Evolutionary conservation across 2,113 vertebrate genomes (phyloP), one percentile per base, ranked within the genome.

Genomic region (Monopterus albus): DNA sequence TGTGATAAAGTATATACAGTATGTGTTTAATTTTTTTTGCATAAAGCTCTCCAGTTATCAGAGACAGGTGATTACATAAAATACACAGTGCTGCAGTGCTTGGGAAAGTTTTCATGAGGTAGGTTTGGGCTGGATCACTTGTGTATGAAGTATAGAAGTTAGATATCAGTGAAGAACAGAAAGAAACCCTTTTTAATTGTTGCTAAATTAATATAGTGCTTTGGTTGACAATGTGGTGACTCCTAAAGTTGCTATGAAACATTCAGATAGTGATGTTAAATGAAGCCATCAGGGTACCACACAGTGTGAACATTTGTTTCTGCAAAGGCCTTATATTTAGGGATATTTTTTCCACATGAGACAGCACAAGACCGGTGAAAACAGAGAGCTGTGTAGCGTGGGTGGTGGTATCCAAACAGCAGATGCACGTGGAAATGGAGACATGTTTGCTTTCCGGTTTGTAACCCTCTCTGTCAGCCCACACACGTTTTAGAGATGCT

Each of bases 351-450:
- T 17, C 58, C n/a, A 14, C 2, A 6, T 18, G 17, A 29, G 35
- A 3, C 29, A 10, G 26, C 46, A 42, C 12, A 15, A 42, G 14
- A 1, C 15, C 21, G n/a, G 43, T 38, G 17, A 6, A 46, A 67
- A 55, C 28, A 55, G 42, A 1, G 38, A 63, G 36, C 61, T 36
- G 79, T 21, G 18, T n/a, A 13, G 71, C 3, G 81, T 86, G 69
- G 83, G 85, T 29, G 83, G 52, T n/a, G 43, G 47, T 12, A 72
- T 78, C 80, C 29, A 75, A 87, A 87, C 78, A 84, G 69, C 84
- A 85, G 87, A 83, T 83, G 80, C 75, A 79, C 5, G 2, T 64
- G 47, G 45, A 79, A 35, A 47, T 10, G 35, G 51, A 66, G 65
- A 87, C 72, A 79, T 79, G 71, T 75, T 75, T 8, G 12, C 38